Conservation (phyloP, 2,113 vertebrate species). For the Cyanistes caeruleus region DNA sequence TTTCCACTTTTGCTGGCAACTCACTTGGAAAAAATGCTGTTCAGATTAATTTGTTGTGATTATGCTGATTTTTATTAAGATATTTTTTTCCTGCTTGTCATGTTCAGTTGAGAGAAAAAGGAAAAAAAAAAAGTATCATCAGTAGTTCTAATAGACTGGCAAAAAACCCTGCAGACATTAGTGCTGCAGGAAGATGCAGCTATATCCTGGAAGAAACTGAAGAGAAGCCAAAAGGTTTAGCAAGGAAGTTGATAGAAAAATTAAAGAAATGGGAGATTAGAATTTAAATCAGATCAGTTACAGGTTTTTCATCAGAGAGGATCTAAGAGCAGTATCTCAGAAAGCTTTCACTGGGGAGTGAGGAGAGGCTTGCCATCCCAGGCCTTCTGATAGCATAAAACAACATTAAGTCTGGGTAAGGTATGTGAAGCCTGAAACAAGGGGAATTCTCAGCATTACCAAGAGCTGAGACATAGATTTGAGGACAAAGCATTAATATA, state of each 20-base stretch:
- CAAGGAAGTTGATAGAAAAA: background rate
- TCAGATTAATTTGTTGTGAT: background rate
- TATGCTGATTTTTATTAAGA: background rate
- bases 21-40: background rate
- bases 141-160: background rate
- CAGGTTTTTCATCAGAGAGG: background rate
- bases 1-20: background rate
- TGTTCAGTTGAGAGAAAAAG: background rate
- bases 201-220: background rate
- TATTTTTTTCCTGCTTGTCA: background rate
- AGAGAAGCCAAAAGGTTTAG: background rate
- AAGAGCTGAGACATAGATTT: background rate
- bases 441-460: background rate
- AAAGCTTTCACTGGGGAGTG: background rate
- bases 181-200: background rate
- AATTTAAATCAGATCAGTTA: background rate
- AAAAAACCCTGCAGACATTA: background rate
- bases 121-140: background rate
- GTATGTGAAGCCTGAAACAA: background rate
- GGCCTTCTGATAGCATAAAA: background rate
- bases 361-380: background rate
- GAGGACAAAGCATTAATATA: background rate
- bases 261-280: background rate
- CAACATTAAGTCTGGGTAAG: background rate
- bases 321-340: background rate